Conservation (phyloP, 2,113 vertebrate species). For the Anoura caudifer region DNA sequence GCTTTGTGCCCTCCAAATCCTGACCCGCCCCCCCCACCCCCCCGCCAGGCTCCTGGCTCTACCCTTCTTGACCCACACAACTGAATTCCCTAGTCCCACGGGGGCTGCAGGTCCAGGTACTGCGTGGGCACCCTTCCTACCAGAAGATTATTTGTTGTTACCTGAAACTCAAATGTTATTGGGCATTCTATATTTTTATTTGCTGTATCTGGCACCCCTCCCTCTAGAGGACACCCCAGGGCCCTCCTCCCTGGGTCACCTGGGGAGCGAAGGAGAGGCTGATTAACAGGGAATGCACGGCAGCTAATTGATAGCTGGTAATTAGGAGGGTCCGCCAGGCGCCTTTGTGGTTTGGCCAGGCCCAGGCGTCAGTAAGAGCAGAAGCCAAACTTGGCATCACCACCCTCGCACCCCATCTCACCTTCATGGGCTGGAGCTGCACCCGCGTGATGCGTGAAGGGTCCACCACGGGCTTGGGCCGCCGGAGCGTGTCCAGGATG, state of each 20-base stretch:
- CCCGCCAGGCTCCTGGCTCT: not conserved
- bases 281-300: not conserved
- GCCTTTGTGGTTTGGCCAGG: not conserved
- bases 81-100: not conserved
- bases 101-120: not conserved
- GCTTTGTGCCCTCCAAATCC: not conserved
- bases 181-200: not conserved
- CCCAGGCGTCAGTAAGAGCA: not conserved
- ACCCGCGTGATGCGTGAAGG: slow-evolving; percentile 95
- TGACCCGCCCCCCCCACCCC: not conserved
- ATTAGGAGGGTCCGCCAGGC: not conserved
- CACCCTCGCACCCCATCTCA: slow-evolving; percentile 47
- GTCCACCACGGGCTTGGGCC: slow-evolving; percentile 96
- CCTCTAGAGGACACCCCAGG: not conserved
- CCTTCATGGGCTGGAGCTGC: slow-evolving; percentile 98
- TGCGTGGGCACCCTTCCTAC: not conserved
- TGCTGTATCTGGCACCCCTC: not conserved
- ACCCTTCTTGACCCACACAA: not conserved
- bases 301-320: not conserved
- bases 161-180: not conserved
- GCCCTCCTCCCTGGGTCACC: not conserved
- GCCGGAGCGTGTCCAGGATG: slow-evolving; percentile 92
- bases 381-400: not conserved
- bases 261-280: not conserved
- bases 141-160: not conserved